phyloP scores from a whole-genome alignment of 2,888 invertebrate genomes.

The Apotomis turbidana region DNA sequence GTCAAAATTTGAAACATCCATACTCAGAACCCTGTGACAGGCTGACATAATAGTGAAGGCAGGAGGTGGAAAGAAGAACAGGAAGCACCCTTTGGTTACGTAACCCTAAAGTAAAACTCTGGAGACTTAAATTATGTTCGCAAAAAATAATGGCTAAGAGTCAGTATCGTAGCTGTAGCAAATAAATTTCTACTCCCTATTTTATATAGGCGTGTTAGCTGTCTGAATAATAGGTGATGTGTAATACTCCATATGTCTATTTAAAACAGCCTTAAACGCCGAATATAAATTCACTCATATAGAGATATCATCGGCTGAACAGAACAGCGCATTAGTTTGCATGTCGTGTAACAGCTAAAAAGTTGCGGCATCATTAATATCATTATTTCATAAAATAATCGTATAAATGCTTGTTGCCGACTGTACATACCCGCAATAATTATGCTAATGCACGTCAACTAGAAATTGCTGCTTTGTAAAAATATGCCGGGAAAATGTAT shows the following conservation, averaged over 20 bases:
- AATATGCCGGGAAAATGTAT: slow-evolving; percentile 38
- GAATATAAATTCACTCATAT: slow-evolving; percentile 3
- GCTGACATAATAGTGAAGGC: too few species aligned
- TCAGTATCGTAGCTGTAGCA: background rate
- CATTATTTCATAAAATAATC: slow-evolving; percentile 23
- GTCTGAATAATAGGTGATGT: background rate
- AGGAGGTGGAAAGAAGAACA: too few species aligned
- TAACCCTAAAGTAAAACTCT: too few species aligned
- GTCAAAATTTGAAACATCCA: too few species aligned
- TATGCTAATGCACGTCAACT: slow-evolving; percentile 39
- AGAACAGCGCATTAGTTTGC: slow-evolving; percentile 3
- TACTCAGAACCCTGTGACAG: too few species aligned
- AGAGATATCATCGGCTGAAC: slow-evolving; percentile 13
- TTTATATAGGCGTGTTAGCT: background rate
- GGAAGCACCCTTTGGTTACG: too few species aligned
- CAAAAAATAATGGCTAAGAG: background rate
- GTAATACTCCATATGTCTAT: background rate
- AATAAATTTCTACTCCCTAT: background rate
- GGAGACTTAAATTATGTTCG: background rate
- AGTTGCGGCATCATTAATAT: slow-evolving; percentile 10
- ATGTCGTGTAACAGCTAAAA: slow-evolving; percentile 14
- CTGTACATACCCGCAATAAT: slow-evolving; percentile 34
- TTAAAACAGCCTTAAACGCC: background rate
- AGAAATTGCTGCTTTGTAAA: slow-evolving; percentile 40
- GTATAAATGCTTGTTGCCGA: slow-evolving; percentile 15